Evolutionary conservation across 2,797 vertebrate species (phyloP).

Genomic region (Enteromius viviparus): DNA sequence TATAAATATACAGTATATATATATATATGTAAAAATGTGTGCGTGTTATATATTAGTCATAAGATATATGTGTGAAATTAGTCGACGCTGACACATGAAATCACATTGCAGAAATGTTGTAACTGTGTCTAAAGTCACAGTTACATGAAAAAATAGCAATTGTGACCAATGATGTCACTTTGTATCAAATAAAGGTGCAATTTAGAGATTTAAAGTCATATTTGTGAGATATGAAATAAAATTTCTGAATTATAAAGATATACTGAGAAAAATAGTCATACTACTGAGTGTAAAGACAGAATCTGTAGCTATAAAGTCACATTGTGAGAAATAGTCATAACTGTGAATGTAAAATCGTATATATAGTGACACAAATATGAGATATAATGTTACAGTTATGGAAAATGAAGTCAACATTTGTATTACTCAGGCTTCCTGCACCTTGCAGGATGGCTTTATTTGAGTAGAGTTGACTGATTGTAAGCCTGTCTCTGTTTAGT

Average conservation of each 20-base stretch:
- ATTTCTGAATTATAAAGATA: background rate
- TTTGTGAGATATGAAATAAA: background rate
- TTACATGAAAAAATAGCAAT: background rate
- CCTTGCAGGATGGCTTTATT: conserved; percentile 75
- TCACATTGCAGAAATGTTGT: background rate
- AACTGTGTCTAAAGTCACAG: background rate
- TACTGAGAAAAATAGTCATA: too few species aligned
- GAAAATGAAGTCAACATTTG: conserved; percentile 15
- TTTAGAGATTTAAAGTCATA: background rate
- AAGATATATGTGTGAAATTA: too few species aligned
- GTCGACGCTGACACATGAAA: background rate
- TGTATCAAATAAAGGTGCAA: background rate
- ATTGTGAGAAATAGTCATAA: background rate
- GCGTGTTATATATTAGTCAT: background rate
- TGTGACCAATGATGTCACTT: background rate
- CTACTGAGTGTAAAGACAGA: too few species aligned
- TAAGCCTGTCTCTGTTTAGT: conserved; percentile 84
- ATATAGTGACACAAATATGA: background rate
- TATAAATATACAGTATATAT: too few species aligned
- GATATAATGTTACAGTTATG: background rate
- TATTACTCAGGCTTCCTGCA: conserved; percentile 16
- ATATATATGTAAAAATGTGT: too few species aligned
- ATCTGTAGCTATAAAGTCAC: background rate
- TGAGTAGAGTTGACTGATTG: conserved; percentile 77
- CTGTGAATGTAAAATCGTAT: background rate